Conservation (phyloP, 2,888 invertebrate species). For the Eretmocerus hayati region DNA sequence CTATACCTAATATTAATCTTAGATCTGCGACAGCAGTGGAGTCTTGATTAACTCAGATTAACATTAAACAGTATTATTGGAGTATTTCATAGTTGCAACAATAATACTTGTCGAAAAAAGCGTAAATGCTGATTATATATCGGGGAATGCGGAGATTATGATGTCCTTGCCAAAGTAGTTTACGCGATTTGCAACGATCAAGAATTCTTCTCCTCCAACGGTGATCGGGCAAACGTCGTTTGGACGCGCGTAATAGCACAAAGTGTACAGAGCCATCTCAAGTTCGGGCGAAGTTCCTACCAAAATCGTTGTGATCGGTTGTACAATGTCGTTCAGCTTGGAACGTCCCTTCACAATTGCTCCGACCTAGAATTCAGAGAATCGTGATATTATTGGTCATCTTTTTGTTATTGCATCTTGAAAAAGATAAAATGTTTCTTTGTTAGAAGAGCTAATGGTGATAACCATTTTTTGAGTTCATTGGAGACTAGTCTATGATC, state of each 20-base stretch:
- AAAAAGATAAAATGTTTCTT: too few relatives aligned
- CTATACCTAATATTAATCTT: too few relatives aligned
- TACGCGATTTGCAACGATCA: constrained; percentile 66
- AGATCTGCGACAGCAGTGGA: too few relatives aligned
- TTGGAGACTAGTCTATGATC: too few relatives aligned
- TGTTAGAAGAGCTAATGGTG: too few relatives aligned
- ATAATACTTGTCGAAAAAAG: too few relatives aligned
- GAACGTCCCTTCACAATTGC: constrained; percentile 67
- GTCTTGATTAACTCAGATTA: too few relatives aligned
- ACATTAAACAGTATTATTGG: too few relatives aligned
- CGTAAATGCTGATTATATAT: constrained; percentile 57
- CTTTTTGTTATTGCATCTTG: too few relatives aligned
- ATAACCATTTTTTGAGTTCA: too few relatives aligned
- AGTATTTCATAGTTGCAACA: too few relatives aligned
- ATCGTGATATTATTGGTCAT: too few relatives aligned
- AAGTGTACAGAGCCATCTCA: constrained; percentile 82
- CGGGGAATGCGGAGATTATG: constrained; percentile 75
- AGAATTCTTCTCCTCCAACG: constrained; percentile 62
- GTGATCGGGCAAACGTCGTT: constrained; percentile 69
- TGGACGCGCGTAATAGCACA: constrained; percentile 75
- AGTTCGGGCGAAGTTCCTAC: constrained; percentile 86
- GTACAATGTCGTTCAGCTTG: constrained; percentile 62
- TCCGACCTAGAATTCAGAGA: constrained; percentile 75
- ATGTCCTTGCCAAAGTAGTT: constrained; percentile 72
- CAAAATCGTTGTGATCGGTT: constrained; percentile 73